These are phyloP conservation scores for Crocallis elinguaria DNA, from an alignment of 2,888 invertebrate species.

Conservation along the genomic window DNA sequence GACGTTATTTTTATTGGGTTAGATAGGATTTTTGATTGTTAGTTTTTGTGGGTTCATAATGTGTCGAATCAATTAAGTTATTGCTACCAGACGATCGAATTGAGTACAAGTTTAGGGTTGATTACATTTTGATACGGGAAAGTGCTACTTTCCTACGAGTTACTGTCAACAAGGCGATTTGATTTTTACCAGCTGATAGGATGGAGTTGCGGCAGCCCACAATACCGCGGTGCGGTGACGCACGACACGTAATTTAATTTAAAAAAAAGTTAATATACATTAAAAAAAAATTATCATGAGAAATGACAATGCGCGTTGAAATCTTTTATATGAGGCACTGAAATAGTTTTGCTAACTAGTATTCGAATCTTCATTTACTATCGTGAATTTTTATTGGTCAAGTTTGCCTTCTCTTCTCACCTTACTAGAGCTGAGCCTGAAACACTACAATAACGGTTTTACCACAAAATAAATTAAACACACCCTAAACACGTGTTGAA, in stretches of 20 bases:
- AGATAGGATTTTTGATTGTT: constrained; percentile 11
- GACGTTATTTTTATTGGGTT: neutral
- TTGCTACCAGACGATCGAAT: constrained; percentile 55
- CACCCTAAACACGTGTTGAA: no score
- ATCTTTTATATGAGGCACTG: constrained; percentile 1
- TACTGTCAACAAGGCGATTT: neutral
- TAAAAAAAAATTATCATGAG: neutral
- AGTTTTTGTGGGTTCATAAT: constrained; percentile 45
- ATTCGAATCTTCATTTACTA: no score
- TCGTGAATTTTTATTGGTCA: no score
- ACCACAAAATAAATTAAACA: no score
- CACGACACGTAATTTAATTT: no score
- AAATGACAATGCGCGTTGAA: neutral
- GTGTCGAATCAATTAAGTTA: constrained; percentile 78
- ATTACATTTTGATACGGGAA: constrained; percentile 32
- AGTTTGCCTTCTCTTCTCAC: no score
- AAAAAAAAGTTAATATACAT: no score
- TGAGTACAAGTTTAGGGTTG: constrained; percentile 33
- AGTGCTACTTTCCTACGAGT: no score
- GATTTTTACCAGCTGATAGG: neutral
- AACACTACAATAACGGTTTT: no score
- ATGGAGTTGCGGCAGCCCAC: neutral
- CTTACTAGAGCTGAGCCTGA: no score
- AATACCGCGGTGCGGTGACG: neutral
- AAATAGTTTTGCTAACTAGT: no score